Percentiles rank a stretch among this genome's conserved stretches.
These are phyloP conservation scores for Trichonephila clavata DNA, from an alignment of 1,140 invertebrate species.

Conservation along the genomic window DNA sequence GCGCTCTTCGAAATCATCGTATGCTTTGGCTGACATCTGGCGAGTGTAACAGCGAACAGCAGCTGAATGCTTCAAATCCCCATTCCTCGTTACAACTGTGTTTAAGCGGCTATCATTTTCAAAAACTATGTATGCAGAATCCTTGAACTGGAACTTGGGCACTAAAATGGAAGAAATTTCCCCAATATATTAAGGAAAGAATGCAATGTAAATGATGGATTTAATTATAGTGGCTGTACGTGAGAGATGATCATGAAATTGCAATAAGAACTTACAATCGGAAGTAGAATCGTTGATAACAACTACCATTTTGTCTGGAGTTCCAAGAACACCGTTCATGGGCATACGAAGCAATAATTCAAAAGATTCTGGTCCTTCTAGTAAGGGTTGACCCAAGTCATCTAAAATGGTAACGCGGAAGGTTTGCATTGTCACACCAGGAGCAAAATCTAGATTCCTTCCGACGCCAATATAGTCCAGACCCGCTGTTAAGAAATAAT, in stretches of 20 bases:
- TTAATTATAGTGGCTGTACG: background rate
- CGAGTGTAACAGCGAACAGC: conserved; percentile 82
- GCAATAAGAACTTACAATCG: conserved; percentile 80
- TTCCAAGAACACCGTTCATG: conserved; percentile 79
- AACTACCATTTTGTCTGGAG: conserved; percentile 79
- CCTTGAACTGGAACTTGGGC: conserved; percentile 81
- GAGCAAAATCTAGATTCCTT: conserved; percentile 80
- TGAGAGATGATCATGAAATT: background rate
- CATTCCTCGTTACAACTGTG: conserved; percentile 80
- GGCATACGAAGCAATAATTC: conserved; percentile 80
- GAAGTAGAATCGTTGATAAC: conserved; percentile 81
- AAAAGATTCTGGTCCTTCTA: conserved; percentile 81
- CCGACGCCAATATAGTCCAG: conserved; percentile 81
- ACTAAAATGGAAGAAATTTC: conserved; percentile 78
- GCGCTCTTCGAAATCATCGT: conserved; percentile 81
- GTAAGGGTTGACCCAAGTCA: conserved; percentile 80
- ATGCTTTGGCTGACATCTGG: conserved; percentile 80
- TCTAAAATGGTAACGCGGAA: conserved; percentile 80
- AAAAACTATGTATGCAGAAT: conserved; percentile 79
- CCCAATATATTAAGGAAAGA: background rate
- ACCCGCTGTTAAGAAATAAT: conserved; percentile 79
- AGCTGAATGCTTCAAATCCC: conserved; percentile 80
- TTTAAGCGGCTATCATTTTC: conserved; percentile 80
- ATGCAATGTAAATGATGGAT: background rate
- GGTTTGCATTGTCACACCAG: conserved; percentile 80